Percentiles rank a stretch among this genome's conserved stretches.
phyloP scores from a whole-genome alignment of 2,113 vertebrate genomes.

The Nannospalax galili region DNA sequence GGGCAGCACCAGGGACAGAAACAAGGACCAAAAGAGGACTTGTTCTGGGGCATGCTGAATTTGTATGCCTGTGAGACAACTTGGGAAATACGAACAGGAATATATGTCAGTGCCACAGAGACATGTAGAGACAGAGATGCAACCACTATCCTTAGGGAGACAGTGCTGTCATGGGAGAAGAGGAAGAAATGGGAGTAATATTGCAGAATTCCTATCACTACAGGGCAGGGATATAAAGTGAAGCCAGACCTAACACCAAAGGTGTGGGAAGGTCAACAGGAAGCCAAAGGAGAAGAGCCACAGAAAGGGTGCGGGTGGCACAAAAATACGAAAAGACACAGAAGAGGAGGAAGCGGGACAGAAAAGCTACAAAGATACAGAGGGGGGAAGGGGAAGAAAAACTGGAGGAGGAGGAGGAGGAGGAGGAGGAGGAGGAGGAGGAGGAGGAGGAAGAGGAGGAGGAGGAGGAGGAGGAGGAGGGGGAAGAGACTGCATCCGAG shows the following conservation, averaged over 20 bases:
- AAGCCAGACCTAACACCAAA: neutral
- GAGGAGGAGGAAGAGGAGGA: constrained; percentile 93
- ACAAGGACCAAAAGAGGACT: neutral
- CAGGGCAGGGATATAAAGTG: neutral
- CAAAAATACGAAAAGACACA: neutral
- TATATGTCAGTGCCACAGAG: neutral
- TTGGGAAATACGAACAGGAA: too few species aligned
- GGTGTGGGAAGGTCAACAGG: too few species aligned
- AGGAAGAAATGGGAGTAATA: neutral
- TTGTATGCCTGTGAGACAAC: neutral
- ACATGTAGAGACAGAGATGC: neutral
- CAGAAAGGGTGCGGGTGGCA: neutral
- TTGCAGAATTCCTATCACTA: neutral
- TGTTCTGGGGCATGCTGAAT: neutral
- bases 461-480: constrained; percentile 80
- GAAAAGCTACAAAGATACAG: neutral
- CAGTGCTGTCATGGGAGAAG: neutral
- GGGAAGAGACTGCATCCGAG: constrained; percentile 89
- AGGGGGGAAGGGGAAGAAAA: too few species aligned
- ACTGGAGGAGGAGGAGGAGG: neutral
- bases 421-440: neutral
- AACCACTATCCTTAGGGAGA: neutral
- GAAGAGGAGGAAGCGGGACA: neutral
- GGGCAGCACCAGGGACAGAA: neutral
- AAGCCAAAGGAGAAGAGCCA: neutral